Evolutionary conservation across 1,140 invertebrate species (phyloP), one percentile per base, ranked within the genome.

Genomic region (honey bee (Apis mellifera)): DNA sequence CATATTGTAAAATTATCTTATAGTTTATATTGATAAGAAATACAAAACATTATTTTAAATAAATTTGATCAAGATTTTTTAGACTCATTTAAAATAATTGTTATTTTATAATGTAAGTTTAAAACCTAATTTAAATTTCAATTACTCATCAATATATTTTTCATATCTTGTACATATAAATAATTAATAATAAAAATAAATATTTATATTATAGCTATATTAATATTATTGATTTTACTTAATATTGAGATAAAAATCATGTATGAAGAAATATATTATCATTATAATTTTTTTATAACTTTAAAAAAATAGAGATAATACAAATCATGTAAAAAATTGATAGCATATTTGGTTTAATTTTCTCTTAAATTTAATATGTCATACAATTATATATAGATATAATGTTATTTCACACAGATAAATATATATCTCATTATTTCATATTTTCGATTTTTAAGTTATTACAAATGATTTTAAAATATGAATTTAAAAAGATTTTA

Each of bases 51-150:
- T 13, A 50, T n/a, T 59, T 76, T 19, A 48, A 83, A 85, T 85
- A 83, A 83, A 83, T 62, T 82, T 76, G 71, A 88, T 75, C 62
- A 87, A 87, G 84, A 60, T 66, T 77, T 87, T 77, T 69, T 48
- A 55, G 42, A 71, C 23, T 52, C 54, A 11, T 62, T 78, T 70
- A 74, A 54, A 59, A 21, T 54, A 57, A n/a, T 54, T 9, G n/a
- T 78, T 60, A 5, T 84, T 64, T 60, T 62, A 71, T 42, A 78
- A 50, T 15, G 48, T 26, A 57, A 11, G 1, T 48, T 77, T 66
- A 48, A 55, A 48, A 48, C 9, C 60, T 15, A 19, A 50, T 69
- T 60, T 23, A 26, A 59, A 23, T n/a, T 57, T 70, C 13, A 78
- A 19, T 69, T 59, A 69, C 23, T 83, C 11, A 69, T 64, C 72